These are phyloP conservation scores for Drosophila merina DNA, from an alignment of 2,888 invertebrate species.

Conservation along the genomic window DNA sequence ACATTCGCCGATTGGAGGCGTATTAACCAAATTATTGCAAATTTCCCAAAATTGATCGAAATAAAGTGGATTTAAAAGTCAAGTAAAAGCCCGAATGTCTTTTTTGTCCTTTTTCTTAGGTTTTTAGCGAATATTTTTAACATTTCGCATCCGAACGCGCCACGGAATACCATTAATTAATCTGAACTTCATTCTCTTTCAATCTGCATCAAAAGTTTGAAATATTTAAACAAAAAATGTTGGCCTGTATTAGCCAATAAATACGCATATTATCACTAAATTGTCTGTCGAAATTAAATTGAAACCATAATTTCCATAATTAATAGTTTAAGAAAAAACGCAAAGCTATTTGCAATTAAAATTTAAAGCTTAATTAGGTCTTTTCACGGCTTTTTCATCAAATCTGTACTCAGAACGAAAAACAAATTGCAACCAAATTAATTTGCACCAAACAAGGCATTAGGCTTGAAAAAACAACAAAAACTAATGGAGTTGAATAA, in stretches of 20 bases:
- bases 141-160: no score
- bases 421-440: conserved; percentile 25
- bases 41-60: no score
- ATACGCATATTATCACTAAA: not conserved
- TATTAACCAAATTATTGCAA: no score
- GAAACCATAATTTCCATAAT: conserved; percentile 11
- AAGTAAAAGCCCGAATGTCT: no score
- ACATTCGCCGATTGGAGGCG: no score
- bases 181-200: no score
- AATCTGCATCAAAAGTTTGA: no score
- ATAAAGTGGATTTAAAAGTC: no score
- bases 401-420: conserved; percentile 11
- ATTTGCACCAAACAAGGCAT: conserved; percentile 33
- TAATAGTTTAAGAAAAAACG: conserved; percentile 8
- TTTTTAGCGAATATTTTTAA: no score
- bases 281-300: conserved; percentile 6
- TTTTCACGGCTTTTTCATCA: not conserved
- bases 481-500: conserved; percentile 41
- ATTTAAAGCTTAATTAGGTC: conserved; percentile 6
- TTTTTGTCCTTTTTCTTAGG: no score
- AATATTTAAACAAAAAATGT: no score
- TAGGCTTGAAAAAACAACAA: conserved; percentile 30
- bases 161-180: no score
- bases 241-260: not conserved
- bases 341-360: conserved; percentile 5